Evolutionary conservation across 2,797 vertebrate genomes (phyloP).

Genomic region (Sardinella longiceps): DNA sequence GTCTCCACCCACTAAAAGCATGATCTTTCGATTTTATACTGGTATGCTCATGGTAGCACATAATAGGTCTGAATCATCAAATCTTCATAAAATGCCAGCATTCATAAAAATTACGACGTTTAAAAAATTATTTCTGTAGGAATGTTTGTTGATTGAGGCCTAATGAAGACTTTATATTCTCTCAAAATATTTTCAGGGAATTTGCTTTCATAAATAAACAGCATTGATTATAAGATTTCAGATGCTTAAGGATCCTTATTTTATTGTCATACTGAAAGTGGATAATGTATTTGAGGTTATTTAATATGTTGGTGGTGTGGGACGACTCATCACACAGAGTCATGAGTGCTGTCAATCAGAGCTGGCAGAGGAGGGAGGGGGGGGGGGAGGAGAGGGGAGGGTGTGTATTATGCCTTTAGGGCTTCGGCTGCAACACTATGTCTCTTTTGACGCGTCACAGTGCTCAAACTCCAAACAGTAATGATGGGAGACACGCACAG

Average conservation of each 20-base stretch:
- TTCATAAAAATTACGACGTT: too few relatives aligned
- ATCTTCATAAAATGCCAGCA: too few relatives aligned
- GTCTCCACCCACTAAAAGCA: too few relatives aligned
- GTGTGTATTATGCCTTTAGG: constrained; percentile 57
- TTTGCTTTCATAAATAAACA: background rate
- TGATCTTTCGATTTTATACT: too few relatives aligned
- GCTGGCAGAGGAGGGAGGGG: constrained; percentile 49
- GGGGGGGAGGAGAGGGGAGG: constrained; percentile 53
- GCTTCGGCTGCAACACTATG: constrained; percentile 46
- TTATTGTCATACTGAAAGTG: background rate
- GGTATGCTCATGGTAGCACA: too few relatives aligned
- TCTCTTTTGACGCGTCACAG: constrained; percentile 59
- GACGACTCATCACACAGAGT: constrained; percentile 20
- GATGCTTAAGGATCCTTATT: background rate
- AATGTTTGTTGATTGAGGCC: too few relatives aligned
- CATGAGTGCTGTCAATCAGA: constrained; percentile 52
- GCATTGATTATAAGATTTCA: background rate
- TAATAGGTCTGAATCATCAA: too few relatives aligned
- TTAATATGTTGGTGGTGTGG: background rate
- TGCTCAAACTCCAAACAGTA: constrained; percentile 55
- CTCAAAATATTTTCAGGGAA: background rate
- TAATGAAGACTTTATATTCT: too few relatives aligned
- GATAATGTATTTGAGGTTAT: background rate
- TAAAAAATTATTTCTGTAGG: too few relatives aligned
- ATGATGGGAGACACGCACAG: constrained; percentile 57